Conservation (phyloP, 2,888 invertebrate species). For the Rotaria socialis region DNA sequence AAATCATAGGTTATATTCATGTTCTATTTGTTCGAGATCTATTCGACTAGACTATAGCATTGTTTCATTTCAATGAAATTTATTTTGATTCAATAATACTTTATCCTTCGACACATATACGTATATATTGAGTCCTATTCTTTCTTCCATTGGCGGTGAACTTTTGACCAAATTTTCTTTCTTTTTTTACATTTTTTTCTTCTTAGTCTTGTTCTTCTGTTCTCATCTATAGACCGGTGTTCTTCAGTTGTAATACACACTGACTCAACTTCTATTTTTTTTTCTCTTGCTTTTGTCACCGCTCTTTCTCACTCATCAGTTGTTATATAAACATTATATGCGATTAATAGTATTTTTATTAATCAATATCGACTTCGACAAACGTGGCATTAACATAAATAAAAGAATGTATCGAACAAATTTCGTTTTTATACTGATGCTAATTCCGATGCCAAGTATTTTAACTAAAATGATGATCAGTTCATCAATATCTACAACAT, state of each 20-base stretch:
- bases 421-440: neutral
- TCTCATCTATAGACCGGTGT: neutral
- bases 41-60: neutral
- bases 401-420: neutral
- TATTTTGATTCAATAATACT: neutral
- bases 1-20: neutral
- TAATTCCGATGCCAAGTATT: neutral
- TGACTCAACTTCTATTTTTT: neutral
- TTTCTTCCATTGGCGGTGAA: constrained; percentile 3
- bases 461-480: neutral
- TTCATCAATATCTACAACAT: neutral
- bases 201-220: neutral
- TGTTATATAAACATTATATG: neutral
- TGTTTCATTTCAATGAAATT: neutral
- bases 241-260: neutral
- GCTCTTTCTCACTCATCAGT: neutral
- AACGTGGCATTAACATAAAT: neutral
- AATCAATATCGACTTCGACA: neutral
- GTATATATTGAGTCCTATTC: neutral
- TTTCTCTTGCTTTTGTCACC: neutral
- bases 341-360: neutral
- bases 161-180: constrained; percentile 14
- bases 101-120: neutral
- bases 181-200: neutral
- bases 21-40: neutral